These are phyloP conservation scores for Panthera uncia DNA, from an alignment of 2,113 vertebrate species.

Conservation along the genomic window DNA sequence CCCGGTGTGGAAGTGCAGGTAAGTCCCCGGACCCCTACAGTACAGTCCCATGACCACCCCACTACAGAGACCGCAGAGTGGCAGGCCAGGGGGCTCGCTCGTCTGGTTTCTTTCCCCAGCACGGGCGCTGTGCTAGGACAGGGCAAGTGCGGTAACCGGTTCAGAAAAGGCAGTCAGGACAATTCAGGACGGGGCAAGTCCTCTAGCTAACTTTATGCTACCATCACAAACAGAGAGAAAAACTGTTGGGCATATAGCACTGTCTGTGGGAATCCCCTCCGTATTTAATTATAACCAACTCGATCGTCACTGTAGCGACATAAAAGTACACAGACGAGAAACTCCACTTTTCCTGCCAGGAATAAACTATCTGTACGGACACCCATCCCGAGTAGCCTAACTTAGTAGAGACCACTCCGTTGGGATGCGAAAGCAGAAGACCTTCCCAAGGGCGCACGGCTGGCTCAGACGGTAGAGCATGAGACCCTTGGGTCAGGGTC, in stretches of 20 bases:
- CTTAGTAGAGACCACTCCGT: neutral
- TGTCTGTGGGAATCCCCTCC: neutral
- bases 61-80: fast-evolving
- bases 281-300: neutral
- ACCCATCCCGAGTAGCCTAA: neutral
- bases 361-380: neutral
- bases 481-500: conserved; percentile 95
- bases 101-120: neutral
- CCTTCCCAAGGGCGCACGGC: conserved; percentile 76
- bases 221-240: neutral
- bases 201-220: neutral
- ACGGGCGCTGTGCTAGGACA: neutral
- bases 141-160: neutral
- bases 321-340: neutral
- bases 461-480: conserved; percentile 95
- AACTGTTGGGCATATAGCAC: neutral
- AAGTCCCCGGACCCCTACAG: neutral
- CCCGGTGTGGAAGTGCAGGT: fast-evolving
- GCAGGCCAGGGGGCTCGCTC: fast-evolving
- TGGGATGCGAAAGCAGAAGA: neutral
- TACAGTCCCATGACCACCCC: neutral
- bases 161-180: neutral
- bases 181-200: neutral
- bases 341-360: neutral
- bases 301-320: neutral